Evolutionary conservation across 2,113 vertebrate genomes (phyloP).

Genomic region (Pelmatolapia mariae): DNA sequence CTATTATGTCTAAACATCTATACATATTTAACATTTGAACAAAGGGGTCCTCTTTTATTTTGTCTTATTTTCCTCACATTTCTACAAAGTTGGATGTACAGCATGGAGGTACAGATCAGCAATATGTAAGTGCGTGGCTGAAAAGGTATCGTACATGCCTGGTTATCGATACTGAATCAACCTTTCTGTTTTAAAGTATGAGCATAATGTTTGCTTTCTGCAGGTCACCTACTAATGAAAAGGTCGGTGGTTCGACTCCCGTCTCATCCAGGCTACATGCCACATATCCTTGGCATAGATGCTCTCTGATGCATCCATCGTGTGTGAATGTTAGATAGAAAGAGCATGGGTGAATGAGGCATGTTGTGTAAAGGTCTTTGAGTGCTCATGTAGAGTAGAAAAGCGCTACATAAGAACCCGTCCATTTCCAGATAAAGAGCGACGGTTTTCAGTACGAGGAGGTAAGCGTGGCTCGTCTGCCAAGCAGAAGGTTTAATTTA

Average conservation of each 20-base stretch:
- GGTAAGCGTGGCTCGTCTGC: not conserved
- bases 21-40: not conserved
- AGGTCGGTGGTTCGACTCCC: not conserved
- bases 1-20: not conserved
- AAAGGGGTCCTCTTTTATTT: not conserved
- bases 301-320: not conserved
- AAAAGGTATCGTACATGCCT: not conserved
- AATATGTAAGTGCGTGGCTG: rapidly evolving
- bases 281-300: not conserved
- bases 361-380: not conserved
- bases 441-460: not conserved
- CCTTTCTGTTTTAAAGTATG: not conserved
- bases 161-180: not conserved
- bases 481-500: not conserved
- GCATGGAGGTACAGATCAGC: not conserved
- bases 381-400: not conserved
- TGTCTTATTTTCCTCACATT: not conserved
- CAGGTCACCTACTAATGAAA: not conserved
- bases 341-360: not conserved
- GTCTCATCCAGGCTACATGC: not conserved
- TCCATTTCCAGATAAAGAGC: not conserved
- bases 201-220: not conserved
- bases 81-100: not conserved
- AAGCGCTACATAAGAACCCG: not conserved
- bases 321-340: not conserved